phyloP scores from a whole-genome alignment of 35 echinoderm and acorn worm genomes.

The Acanthaster planci region DNA sequence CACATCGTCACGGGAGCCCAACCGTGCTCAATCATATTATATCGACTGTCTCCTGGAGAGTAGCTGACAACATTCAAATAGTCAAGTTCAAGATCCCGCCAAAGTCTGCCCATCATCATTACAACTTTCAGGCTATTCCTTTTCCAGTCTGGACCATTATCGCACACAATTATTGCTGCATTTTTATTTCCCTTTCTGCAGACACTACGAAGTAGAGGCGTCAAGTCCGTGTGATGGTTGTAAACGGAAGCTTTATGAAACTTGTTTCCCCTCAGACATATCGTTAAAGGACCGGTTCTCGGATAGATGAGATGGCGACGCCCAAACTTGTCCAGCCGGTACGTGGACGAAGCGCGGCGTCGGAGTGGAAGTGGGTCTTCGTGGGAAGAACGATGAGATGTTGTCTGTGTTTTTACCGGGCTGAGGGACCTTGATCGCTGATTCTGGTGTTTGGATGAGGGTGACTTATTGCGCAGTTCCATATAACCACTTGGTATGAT shows the following conservation, averaged over 20 bases:
- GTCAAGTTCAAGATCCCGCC: constrained; percentile 15
- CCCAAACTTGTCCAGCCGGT: not conserved
- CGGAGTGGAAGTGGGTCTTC: not conserved
- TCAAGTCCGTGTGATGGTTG: not conserved
- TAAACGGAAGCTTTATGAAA: constrained; percentile 1
- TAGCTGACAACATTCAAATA: not conserved
- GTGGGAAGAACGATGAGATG: not conserved
- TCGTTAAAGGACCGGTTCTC: not conserved
- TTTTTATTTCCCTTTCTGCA: not conserved
- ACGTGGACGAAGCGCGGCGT: not conserved
- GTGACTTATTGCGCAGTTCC: not conserved
- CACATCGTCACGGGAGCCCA: constrained; percentile 11
- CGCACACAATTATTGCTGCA: not conserved
- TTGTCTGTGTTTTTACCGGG: not conserved
- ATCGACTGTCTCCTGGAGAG: not conserved
- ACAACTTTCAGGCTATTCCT: constrained; percentile 10
- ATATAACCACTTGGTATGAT: constrained; percentile 30
- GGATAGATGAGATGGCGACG: constrained; percentile 10
- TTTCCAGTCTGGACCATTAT: constrained; percentile 37
- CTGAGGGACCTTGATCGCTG: not conserved
- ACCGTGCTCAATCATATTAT: constrained; percentile 35
- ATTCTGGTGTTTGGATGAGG: too few species aligned
- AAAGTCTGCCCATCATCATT: constrained; percentile 1
- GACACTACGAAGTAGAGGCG: not conserved
- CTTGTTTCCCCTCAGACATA: constrained; percentile 7